Percentiles rank a stretch among this genome's conserved stretches.
phyloP scores from a whole-genome alignment of 1,140 invertebrate species.

The Scaptomyza montana region DNA sequence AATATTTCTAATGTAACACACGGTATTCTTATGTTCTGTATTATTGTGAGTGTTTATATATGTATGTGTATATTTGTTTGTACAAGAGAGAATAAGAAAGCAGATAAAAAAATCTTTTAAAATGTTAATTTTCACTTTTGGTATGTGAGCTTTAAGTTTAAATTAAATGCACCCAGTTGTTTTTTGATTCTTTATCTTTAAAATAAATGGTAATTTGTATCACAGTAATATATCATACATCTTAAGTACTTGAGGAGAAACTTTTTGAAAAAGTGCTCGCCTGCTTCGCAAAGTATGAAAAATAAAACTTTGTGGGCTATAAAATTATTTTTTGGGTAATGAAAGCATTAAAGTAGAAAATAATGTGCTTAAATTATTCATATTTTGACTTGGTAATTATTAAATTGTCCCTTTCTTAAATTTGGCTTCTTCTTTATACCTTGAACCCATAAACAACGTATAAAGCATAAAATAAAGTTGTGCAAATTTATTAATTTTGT shows the following conservation, averaged over 20 bases:
- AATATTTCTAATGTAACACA: slow-evolving; percentile 62
- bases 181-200: slow-evolving; percentile 12
- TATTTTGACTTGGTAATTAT: neutral
- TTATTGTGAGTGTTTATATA: neutral
- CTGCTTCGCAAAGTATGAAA: slow-evolving; percentile 20
- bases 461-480: too few relatives aligned
- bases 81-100: neutral
- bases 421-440: neutral
- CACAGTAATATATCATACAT: slow-evolving; percentile 22
- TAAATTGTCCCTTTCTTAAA: neutral
- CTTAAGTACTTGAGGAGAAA: slow-evolving; percentile 7
- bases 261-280: slow-evolving; percentile 4
- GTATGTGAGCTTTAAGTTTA: slow-evolving; percentile 31
- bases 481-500: too few relatives aligned
- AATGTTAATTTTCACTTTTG: slow-evolving; percentile 5
- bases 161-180: slow-evolving; percentile 34
- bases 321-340: slow-evolving; percentile 3
- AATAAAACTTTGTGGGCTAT: slow-evolving; percentile 18
- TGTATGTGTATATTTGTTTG: neutral
- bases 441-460: neutral
- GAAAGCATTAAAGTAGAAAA: slow-evolving; percentile 5
- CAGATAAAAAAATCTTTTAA: neutral
- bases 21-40: slow-evolving; percentile 2
- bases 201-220: slow-evolving; percentile 19
- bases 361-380: neutral